Conservation (phyloP, 92 coral and sea anemone species). For the Pocillopora meandrina region DNA sequence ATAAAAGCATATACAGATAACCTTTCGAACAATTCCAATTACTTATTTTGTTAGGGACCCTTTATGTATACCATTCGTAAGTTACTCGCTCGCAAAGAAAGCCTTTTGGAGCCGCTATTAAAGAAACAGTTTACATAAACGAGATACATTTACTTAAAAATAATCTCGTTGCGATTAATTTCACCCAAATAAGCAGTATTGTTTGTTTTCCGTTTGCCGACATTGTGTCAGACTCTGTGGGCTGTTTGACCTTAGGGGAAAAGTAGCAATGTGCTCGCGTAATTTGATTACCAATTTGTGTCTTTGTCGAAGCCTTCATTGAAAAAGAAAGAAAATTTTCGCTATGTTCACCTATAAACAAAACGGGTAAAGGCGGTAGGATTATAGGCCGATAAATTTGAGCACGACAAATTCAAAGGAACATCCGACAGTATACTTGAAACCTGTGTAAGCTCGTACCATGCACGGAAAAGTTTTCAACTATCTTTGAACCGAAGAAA, state of each 20-base stretch:
- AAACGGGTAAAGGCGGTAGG: background rate
- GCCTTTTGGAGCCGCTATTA: background rate
- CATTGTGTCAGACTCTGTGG: background rate
- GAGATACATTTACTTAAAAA: background rate
- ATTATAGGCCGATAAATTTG: background rate
- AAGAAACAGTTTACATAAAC: constrained; percentile 11
- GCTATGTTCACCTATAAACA: background rate
- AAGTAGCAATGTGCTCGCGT: too few species aligned
- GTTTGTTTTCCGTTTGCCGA: too few species aligned
- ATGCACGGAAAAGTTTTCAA: constrained; percentile 16
- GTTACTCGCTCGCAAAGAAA: background rate
- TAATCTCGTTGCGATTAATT: background rate
- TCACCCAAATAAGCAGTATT: background rate
- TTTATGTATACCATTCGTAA: background rate
- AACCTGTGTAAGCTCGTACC: constrained; percentile 14
- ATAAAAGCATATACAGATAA: too few species aligned
- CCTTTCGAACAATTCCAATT: background rate
- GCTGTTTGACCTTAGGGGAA: too few species aligned
- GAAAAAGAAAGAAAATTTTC: background rate
- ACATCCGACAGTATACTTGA: background rate
- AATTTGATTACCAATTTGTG: too few species aligned
- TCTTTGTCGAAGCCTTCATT: background rate
- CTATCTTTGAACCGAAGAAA: constrained; percentile 3
- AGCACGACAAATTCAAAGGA: background rate
- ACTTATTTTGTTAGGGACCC: background rate